Evolutionary conservation across 2,888 invertebrate species (phyloP).

Genomic region (Mamestra brassicae): DNA sequence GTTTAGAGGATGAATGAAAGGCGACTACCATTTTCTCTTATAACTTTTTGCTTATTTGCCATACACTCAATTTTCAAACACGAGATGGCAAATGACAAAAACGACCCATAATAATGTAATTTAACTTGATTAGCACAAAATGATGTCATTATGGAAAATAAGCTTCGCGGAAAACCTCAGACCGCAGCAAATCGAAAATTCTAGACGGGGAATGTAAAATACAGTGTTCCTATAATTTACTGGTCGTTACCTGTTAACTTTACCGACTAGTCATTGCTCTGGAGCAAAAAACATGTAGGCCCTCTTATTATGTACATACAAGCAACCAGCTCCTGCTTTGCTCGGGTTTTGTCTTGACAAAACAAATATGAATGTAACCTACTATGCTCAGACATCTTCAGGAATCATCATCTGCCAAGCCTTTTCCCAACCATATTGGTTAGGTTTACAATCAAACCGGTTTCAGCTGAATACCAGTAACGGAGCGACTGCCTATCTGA

Average conservation of each 20-base stretch:
- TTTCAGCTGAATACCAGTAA: no score
- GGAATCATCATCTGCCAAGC: no score
- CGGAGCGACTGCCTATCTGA: no score
- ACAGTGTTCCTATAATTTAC: slow-evolving; percentile 7
- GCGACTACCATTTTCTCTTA: no score
- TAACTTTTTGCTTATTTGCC: slow-evolving; percentile 45
- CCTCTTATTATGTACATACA: no score
- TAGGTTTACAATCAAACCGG: no score
- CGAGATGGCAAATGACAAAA: slow-evolving; percentile 18
- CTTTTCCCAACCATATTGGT: no score
- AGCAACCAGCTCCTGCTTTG: no score
- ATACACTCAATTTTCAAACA: slow-evolving; percentile 22
- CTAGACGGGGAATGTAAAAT: slow-evolving; percentile 5
- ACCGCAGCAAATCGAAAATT: slow-evolving; percentile 48
- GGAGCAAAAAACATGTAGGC: background rate
- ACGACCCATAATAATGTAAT: slow-evolving; percentile 16
- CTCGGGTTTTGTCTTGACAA: no score
- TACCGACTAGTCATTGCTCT: background rate
- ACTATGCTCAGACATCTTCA: no score
- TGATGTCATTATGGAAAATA: slow-evolving; percentile 46
- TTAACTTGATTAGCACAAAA: slow-evolving; percentile 29
- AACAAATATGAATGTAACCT: no score
- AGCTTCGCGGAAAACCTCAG: slow-evolving; percentile 15
- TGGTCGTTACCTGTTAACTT: background rate
- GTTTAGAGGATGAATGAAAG: no score